A percentile compares a stretch with the other conserved stretches of the same genome.
Conservation (phyloP, 2,888 invertebrate species). For the Eudasyphora cyanicolor region DNA sequence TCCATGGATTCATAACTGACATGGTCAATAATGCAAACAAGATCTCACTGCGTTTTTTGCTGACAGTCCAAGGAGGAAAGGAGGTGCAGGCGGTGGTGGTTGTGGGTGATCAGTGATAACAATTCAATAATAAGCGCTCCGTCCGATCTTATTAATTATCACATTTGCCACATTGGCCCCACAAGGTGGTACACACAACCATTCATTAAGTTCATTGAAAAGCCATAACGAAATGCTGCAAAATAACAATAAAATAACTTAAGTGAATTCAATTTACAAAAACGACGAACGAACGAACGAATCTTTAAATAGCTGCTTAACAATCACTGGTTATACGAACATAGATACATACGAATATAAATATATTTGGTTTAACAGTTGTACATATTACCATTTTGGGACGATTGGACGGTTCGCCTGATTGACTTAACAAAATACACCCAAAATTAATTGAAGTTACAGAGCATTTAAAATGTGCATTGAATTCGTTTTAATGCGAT, state of each 20-base stretch:
- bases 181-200: neutral
- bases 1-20: neutral
- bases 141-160: constrained; percentile 17
- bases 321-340: too few relatives aligned
- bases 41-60: neutral
- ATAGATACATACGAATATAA: too few relatives aligned
- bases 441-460: too few relatives aligned
- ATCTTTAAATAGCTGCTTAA: too few relatives aligned
- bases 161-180: too few relatives aligned
- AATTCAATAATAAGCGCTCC: neutral
- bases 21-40: constrained; percentile 24
- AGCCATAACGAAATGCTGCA: neutral
- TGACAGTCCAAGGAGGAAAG: neutral
- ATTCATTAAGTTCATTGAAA: constrained; percentile 8
- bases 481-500: neutral
- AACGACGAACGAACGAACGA: too few relatives aligned
- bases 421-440: too few relatives aligned
- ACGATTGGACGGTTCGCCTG: too few relatives aligned
- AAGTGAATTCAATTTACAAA: neutral
- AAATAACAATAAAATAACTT: neutral
- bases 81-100: neutral
- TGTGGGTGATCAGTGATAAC: neutral
- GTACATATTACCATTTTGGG: too few relatives aligned
- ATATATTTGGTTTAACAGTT: too few relatives aligned
- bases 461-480: neutral